Percentiles rank a stretch among this genome's conserved stretches.
Conservation (phyloP, 2,888 invertebrate genomes). For the Sceliomorpha sp. region DNA sequence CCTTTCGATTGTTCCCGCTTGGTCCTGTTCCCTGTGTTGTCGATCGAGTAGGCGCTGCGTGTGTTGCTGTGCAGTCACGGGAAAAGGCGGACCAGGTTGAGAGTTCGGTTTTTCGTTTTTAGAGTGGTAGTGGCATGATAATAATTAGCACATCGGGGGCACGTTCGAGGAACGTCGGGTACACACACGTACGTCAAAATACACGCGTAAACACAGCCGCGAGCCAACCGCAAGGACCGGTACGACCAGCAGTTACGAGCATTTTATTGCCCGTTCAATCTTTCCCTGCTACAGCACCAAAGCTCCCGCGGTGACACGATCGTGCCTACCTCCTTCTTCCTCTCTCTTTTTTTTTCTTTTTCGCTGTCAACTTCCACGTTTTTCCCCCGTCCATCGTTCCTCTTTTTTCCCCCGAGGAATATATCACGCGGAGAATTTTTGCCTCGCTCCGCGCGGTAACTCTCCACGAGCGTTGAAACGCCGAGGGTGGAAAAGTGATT, state of each 20-base stretch:
- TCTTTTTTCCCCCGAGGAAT: slow-evolving; percentile 22
- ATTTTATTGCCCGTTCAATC: slow-evolving; percentile 66
- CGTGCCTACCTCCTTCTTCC: slow-evolving; percentile 47
- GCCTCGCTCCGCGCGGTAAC: slow-evolving; percentile 43
- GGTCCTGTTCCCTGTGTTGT: slow-evolving; percentile 5
- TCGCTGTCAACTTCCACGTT: slow-evolving; percentile 35
- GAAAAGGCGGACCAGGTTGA: slow-evolving; percentile 28
- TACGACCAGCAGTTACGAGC: slow-evolving; percentile 50
- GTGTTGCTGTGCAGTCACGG: slow-evolving; percentile 10
- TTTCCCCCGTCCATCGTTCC: slow-evolving; percentile 33
- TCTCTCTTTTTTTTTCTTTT: slow-evolving; percentile 46
- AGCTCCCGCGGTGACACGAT: slow-evolving; percentile 55
- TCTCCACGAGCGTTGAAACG: slow-evolving; percentile 40
- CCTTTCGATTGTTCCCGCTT: slow-evolving; percentile 19
- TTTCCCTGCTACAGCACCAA: slow-evolving; percentile 46
- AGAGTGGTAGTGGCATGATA: slow-evolving; percentile 57
- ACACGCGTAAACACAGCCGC: too few species aligned
- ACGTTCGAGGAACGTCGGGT: slow-evolving; percentile 35
- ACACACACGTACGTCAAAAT: slow-evolving; percentile 31
- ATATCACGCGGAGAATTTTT: slow-evolving; percentile 44
- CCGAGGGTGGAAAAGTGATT: slow-evolving; percentile 41
- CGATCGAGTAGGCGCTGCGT: slow-evolving; percentile 28
- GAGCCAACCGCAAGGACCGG: slow-evolving; percentile 37
- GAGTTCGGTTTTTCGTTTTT: slow-evolving; percentile 56
- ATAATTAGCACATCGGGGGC: slow-evolving; percentile 61